phyloP scores from a whole-genome alignment of 1,140 invertebrate genomes.

The Bombus confusus region DNA sequence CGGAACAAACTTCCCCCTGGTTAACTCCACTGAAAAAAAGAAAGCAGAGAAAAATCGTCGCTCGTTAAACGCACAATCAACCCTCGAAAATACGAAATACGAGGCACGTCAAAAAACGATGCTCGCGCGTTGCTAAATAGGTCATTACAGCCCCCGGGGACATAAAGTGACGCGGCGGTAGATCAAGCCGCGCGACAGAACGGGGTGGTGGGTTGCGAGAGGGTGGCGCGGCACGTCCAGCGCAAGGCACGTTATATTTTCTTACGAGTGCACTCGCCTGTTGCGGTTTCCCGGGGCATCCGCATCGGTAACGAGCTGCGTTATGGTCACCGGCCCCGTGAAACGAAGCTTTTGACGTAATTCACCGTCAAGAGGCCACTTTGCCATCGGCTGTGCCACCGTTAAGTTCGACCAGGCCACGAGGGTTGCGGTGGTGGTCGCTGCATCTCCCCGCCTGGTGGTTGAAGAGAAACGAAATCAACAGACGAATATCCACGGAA shows the following conservation, averaged over 20 bases:
- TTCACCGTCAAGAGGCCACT: constrained; percentile 74
- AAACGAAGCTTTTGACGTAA: constrained; percentile 71
- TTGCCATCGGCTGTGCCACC: constrained; percentile 60
- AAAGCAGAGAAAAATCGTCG: background rate
- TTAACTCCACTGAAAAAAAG: background rate
- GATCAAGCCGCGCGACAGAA: constrained; percentile 30
- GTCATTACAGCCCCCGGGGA: background rate
- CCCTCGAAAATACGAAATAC: background rate
- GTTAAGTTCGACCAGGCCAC: constrained; percentile 46
- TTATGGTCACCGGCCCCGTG: constrained; percentile 40
- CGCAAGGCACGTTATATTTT: constrained; percentile 58
- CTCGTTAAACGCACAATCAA: constrained; percentile 9
- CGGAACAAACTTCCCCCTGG: background rate
- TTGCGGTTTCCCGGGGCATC: constrained; percentile 22
- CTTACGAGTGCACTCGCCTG: constrained; percentile 52
- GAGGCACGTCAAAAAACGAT: background rate
- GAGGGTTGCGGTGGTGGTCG: constrained; percentile 12
- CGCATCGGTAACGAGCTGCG: constrained; percentile 49
- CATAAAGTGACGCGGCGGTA: constrained; percentile 15
- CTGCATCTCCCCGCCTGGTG: background rate
- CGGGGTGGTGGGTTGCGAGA: background rate
- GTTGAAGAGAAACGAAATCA: background rate
- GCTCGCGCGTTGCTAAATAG: background rate
- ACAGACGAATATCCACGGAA: constrained; percentile 35
- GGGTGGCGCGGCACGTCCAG: constrained; percentile 22